A percentile compares a stretch with the other conserved stretches of the same genome.
Conservation (phyloP, 2,113 vertebrate genomes). For the Malurus alboscapulatus region DNA sequence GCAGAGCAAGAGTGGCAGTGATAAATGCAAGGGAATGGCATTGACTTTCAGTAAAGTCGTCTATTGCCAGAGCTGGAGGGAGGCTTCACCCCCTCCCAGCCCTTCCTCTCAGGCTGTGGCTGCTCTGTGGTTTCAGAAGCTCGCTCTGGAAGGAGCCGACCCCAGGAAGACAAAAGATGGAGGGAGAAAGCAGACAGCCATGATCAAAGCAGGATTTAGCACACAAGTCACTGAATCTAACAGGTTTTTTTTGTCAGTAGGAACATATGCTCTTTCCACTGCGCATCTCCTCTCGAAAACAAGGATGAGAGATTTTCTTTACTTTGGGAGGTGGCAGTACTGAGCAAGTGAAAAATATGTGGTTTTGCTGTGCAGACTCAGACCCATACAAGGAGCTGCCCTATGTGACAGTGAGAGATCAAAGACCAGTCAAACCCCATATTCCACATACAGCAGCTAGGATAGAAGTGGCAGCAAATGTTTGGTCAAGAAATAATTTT, state of each 20-base stretch:
- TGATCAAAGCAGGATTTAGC: constrained; percentile 39
- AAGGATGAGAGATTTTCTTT: neutral
- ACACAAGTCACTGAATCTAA: neutral
- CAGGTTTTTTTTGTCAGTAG: neutral
- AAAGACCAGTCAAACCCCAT: neutral
- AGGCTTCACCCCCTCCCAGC: neutral
- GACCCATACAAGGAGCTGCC: neutral
- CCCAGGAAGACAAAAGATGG: neutral
- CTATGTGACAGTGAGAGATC: neutral
- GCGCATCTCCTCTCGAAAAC: neutral
- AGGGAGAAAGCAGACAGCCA: neutral
- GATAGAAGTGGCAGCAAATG: neutral
- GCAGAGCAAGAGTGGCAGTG: constrained; percentile 86
- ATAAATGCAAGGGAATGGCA: constrained; percentile 85
- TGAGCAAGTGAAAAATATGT: neutral
- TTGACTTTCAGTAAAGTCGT: constrained; percentile 73
- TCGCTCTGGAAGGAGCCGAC: neutral
- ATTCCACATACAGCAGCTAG: neutral
- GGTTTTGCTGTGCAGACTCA: neutral
- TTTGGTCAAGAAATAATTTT: neutral
- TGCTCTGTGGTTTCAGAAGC: neutral
- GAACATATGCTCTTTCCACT: neutral
- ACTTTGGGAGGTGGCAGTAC: neutral
- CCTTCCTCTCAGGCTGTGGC: neutral
- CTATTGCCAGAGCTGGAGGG: constrained; percentile 27